Conservation (phyloP, 2,797 vertebrate species). For the Eleutherodactylus coqui region DNA sequence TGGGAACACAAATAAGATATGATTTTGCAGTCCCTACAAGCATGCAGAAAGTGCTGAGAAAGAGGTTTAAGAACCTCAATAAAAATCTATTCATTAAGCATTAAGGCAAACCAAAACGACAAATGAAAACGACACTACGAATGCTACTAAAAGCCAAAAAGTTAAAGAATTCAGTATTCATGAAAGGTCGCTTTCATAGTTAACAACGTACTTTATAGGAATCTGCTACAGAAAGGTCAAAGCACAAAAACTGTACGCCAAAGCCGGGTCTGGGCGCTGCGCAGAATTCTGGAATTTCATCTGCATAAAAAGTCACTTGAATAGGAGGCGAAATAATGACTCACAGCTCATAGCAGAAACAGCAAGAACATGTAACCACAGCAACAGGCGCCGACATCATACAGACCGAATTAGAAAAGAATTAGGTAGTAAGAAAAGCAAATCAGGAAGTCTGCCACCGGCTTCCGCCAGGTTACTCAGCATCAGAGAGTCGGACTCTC, state of each 20-base stretch:
- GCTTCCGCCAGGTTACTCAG: slow-evolving; percentile 17
- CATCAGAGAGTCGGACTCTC: not conserved
- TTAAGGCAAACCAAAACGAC: no score
- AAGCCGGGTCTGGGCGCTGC: not conserved
- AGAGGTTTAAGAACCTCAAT: no score
- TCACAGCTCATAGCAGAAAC: slow-evolving; percentile 24
- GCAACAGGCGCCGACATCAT: slow-evolving; percentile 36
- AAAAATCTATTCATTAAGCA: no score
- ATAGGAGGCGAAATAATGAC: slow-evolving; percentile 40
- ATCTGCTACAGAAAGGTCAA: slow-evolving; percentile 2
- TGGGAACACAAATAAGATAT: no score
- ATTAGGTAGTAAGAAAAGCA: slow-evolving; percentile 8
- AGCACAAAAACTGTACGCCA: not conserved
- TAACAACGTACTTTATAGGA: not conserved
- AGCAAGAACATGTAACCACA: slow-evolving; percentile 51
- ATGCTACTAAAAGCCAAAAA: not conserved
- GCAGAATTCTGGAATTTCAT: slow-evolving; percentile 25
- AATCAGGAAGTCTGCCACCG: slow-evolving; percentile 34
- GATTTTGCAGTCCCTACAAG: no score
- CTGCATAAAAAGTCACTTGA: slow-evolving; percentile 47
- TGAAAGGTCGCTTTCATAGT: not conserved
- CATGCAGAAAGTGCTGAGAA: no score
- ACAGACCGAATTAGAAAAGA: slow-evolving; percentile 24
- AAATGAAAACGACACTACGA: no score
- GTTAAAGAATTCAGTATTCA: not conserved